Percentiles rank a stretch among this genome's conserved stretches.
phyloP scores from a whole-genome alignment of 1,140 invertebrate genomes.

The Hermatobates lingyangjiaoensis region DNA sequence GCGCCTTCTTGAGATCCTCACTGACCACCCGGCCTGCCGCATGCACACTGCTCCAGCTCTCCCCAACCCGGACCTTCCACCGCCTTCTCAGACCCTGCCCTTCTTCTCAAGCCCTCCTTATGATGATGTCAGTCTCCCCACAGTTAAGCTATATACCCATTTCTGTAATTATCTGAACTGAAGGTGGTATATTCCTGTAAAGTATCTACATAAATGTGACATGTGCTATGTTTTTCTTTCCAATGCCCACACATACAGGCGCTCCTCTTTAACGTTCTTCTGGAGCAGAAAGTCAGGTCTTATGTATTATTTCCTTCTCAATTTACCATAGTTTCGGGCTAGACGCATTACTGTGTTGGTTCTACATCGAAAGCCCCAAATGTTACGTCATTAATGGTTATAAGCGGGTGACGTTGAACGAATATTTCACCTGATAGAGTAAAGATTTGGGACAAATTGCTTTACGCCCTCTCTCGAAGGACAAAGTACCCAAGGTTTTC shows the following conservation, averaged over 20 bases:
- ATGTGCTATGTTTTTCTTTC: not conserved
- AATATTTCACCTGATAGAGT: too few relatives aligned
- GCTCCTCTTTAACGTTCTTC: not conserved
- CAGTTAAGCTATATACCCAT: not conserved
- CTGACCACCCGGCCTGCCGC: constrained; percentile 38
- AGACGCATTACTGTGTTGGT: too few relatives aligned
- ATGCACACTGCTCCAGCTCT: constrained; percentile 41
- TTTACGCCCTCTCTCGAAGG: too few relatives aligned
- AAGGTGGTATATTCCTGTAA: not conserved
- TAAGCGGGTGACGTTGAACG: too few relatives aligned
- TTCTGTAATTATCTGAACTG: not conserved
- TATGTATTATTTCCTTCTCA: too few relatives aligned
- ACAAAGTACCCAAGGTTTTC: too few relatives aligned
- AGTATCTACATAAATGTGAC: not conserved
- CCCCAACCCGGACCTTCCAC: constrained; percentile 7
- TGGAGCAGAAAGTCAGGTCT: too few relatives aligned
- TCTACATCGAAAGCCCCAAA: too few relatives aligned
- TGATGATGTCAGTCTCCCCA: not conserved
- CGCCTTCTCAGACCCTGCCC: not conserved
- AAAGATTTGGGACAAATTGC: too few relatives aligned
- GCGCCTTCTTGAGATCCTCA: constrained; percentile 39
- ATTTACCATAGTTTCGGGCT: too few relatives aligned
- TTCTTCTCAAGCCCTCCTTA: not conserved
- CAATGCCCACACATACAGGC: not conserved
- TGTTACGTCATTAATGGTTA: too few relatives aligned